Base-by-base conservation (phyloP, 2,113 vertebrate species). In the Pardalotus punctatus region DNA sequence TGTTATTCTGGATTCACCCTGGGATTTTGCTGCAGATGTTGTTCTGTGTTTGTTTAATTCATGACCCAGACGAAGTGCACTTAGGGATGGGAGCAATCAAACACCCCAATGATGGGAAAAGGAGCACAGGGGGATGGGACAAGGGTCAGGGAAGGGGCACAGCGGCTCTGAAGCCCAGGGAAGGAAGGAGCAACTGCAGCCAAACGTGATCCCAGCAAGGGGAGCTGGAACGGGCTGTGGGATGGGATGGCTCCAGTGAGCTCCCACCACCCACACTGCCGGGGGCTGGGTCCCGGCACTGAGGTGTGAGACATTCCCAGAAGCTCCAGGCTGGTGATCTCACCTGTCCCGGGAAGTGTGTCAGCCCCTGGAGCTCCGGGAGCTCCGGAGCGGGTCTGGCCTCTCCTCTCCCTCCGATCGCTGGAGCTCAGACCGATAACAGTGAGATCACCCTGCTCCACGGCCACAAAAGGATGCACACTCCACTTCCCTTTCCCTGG, bases 1-100 rank as follows among this genome's bases (percentile, higher is more conserved):
- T 31, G 61, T 48, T 48, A 2, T 7, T 47, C 50, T 38, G 62
- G 27, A 6, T 9, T 13, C 40, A 19, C 11, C 48, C 79, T 27
- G 35, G 47, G 11, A 8, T 48, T 31, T 36, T 28, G 43, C 60
- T 73, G 77, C 65, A 35, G 40, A 11, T 1, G 7, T 8, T 35
- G 14, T 28, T 56, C 47, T 18, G 0, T 2, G 24, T 24, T 58
- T 57, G 56, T 15, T 19, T 79, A 24, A 36, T 17, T 16, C 16
- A 3, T 20, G 29, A 15, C 42, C 31, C 42, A 8, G 61, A 7
- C 0, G 10, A 22, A 1, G 1, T 16, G 83, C 23, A 4, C 16
- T 3, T 5, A n/a, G 43, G 2, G 10, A 12, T 18, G 43, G 53
- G 22, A 69, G 11, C 4, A 12, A 6, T 28, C 71, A 14, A 10